A percentile compares a stretch with the other conserved stretches of the same genome.
These are phyloP conservation scores for Plagiodera versicolora DNA, from an alignment of 2,888 invertebrate species.

Conservation along the genomic window DNA sequence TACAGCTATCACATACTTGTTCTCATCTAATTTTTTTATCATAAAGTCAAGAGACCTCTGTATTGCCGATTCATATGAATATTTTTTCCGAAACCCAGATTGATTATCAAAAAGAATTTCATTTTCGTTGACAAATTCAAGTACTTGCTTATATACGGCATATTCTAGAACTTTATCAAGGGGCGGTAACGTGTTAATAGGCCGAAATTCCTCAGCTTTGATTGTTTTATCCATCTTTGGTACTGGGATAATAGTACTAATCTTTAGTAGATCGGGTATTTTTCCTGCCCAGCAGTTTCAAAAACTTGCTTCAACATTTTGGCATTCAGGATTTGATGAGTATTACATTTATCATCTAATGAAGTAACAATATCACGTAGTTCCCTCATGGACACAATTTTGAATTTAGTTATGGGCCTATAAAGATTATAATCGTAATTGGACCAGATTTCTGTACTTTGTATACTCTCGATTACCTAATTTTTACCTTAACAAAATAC, in stretches of 20 bases:
- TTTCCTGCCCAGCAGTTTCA: too few relatives aligned
- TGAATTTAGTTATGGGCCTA: neutral
- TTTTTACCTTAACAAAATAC: neutral
- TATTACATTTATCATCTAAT: neutral
- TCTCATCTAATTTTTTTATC: constrained; percentile 8
- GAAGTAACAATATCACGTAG: neutral
- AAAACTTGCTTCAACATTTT: too few relatives aligned
- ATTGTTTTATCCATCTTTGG: too few relatives aligned
- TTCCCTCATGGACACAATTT: neutral
- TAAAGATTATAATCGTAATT: too few relatives aligned
- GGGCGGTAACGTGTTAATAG: constrained; percentile 2
- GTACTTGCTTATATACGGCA: too few relatives aligned
- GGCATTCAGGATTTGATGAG: neutral
- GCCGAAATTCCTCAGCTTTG: constrained; percentile 7
- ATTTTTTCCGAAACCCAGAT: too few relatives aligned
- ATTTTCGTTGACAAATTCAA: too few relatives aligned
- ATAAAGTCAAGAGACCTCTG: constrained; percentile 2
- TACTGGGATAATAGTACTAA: too few relatives aligned
- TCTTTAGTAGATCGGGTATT: too few relatives aligned
- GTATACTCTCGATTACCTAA: constrained; percentile 2
- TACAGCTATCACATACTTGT: too few relatives aligned
- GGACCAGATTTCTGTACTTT: too few relatives aligned
- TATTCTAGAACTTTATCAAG: neutral
- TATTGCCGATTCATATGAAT: neutral
- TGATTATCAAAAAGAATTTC: too few relatives aligned